phyloP scores from a whole-genome alignment of 23 tunicate genomes.

The Halocynthia aurantium region DNA sequence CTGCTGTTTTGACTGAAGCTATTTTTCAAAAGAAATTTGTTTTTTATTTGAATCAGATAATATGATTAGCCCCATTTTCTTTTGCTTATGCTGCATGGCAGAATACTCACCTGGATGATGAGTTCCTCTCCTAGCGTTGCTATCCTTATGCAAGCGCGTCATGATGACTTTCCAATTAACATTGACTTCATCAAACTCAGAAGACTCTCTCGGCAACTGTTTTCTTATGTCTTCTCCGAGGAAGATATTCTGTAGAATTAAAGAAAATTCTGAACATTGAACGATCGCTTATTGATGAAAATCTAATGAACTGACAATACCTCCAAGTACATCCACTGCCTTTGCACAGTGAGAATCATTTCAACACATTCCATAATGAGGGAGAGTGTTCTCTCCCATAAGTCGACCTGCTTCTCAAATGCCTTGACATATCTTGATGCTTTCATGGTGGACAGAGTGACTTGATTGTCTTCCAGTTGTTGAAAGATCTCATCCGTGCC shows the following conservation, averaged over 20 bases:
- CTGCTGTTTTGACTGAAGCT: too few relatives aligned
- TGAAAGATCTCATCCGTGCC: conserved; percentile 91
- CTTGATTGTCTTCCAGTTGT: conserved; percentile 97
- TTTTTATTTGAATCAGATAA: too few relatives aligned
- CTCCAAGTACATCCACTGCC: conserved; percentile 99
- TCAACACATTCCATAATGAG: conserved; percentile 88
- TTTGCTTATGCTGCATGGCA: neutral
- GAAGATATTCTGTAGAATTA: conserved; percentile 63
- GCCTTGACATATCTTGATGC: conserved; percentile 94
- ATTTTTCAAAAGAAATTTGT: too few relatives aligned
- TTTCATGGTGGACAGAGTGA: conserved; percentile 93
- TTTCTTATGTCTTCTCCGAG: conserved; percentile 98
- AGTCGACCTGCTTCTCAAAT: conserved; percentile 79
- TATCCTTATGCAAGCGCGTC: conserved; percentile 80
- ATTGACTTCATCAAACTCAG: conserved; percentile 90
- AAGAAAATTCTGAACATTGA: neutral
- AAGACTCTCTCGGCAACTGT: conserved; percentile 95
- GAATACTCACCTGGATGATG: conserved; percentile 63
- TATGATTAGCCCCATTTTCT: too few relatives aligned
- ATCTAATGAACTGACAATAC: conserved; percentile 19
- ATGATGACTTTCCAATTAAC: conserved; percentile 81
- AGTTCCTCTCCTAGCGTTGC: conserved; percentile 86
- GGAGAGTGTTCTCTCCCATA: conserved; percentile 87
- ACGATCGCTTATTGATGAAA: neutral
- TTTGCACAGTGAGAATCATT: conserved; percentile 91